These are phyloP conservation scores for Arvicanthis niloticus DNA, from an alignment of 2,113 vertebrate species.

Conservation along the genomic window DNA sequence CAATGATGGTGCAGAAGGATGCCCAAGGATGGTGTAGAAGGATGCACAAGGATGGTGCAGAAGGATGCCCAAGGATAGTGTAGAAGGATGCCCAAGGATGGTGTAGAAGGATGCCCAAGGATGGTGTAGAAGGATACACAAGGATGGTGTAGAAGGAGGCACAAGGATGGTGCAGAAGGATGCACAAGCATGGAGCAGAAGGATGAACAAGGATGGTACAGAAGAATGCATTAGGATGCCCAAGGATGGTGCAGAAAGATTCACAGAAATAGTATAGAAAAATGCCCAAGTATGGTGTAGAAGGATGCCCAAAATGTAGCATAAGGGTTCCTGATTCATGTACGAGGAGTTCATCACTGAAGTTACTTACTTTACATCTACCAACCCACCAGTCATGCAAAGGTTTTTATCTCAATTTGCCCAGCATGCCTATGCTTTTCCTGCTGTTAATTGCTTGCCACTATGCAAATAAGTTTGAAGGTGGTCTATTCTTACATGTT, in stretches of 20 bases:
- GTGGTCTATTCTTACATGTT: constrained; percentile 42
- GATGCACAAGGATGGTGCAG: too few species aligned
- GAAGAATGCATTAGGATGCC: not conserved
- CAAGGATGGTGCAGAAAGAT: not conserved
- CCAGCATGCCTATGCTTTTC: not conserved
- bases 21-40: too few species aligned
- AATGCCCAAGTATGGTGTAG: not conserved
- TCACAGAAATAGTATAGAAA: too few species aligned
- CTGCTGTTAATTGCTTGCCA: constrained; percentile 55
- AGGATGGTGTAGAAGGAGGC: not conserved
- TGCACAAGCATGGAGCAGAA: not conserved
- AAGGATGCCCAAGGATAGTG: too few species aligned
- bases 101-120: too few species aligned
- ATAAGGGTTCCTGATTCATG: constrained; percentile 47
- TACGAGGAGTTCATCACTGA: constrained; percentile 5
- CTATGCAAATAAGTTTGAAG: constrained; percentile 37
- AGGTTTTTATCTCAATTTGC: constrained; percentile 55
- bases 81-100: too few species aligned
- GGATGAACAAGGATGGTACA: not conserved
- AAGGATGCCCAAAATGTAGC: not conserved
- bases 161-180: not conserved
- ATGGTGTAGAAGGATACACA: not conserved
- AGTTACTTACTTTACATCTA: constrained; percentile 64
- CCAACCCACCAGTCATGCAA: constrained; percentile 31
- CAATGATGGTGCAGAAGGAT: too few species aligned